Conservation (phyloP, 2,113 vertebrate species). For the Theristicus caerulescens region DNA sequence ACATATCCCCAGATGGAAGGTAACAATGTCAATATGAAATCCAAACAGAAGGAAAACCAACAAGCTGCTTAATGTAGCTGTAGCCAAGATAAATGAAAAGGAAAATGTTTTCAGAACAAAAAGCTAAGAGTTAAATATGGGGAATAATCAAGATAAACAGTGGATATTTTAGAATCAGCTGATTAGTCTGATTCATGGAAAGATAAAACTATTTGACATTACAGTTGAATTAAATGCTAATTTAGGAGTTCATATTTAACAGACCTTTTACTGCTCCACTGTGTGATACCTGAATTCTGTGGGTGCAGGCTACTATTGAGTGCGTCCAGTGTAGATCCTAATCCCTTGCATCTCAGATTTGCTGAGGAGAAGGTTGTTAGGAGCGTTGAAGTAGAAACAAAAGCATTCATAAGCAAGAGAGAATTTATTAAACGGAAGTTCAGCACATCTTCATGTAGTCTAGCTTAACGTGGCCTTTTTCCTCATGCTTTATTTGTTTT, state of each 20-base stretch:
- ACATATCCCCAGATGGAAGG: constrained; percentile 20
- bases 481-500: neutral
- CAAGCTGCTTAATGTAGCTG: constrained; percentile 6
- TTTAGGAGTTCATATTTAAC: neutral
- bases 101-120: neutral
- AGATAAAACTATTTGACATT: neutral
- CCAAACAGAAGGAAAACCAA: constrained; percentile 22
- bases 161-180: neutral
- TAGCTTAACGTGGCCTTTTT: neutral
- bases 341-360: neutral
- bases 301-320: neutral
- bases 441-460: neutral
- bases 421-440: neutral
- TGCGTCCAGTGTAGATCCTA: neutral
- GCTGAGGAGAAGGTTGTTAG: neutral
- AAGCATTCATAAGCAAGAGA: neutral
- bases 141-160: neutral
- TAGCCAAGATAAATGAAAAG: constrained; percentile 7
- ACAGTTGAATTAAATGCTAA: neutral
- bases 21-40: constrained; percentile 34
- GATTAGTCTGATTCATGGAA: neutral
- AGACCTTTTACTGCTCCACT: neutral
- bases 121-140: neutral
- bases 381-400: neutral
- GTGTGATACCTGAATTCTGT: neutral